A percentile compares a stretch with the other conserved stretches of the same genome.
Conservation (phyloP, 2,113 vertebrate genomes). For the Mungos mungo region DNA sequence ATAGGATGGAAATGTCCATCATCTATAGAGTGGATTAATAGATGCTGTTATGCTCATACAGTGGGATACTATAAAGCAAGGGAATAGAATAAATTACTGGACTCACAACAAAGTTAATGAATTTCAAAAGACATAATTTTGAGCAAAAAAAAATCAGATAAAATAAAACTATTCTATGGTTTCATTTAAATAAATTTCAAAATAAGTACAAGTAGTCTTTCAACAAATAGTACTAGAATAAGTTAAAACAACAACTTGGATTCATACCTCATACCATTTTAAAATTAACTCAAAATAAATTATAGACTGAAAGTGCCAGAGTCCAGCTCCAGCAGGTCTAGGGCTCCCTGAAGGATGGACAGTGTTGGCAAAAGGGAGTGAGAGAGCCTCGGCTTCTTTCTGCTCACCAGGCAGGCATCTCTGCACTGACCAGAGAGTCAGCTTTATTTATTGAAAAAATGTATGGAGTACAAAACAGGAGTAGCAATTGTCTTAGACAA, state of each 20-base stretch:
- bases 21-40: not conserved
- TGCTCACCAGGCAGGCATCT: no score
- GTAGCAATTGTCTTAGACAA: no score
- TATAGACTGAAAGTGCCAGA: not conserved
- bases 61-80: not conserved
- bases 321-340: no score
- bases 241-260: not conserved
- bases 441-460: no score
- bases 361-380: no score
- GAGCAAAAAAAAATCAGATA: not conserved
- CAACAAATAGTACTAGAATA: not conserved
- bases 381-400: no score
- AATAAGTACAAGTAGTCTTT: not conserved
- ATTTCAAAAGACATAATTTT: not conserved
- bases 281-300: not conserved
- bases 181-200: not conserved
- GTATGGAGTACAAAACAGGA: no score
- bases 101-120: not conserved
- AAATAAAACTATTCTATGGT: not conserved
- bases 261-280: not conserved
- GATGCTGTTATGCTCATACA: not conserved
- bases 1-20: not conserved
- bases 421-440: no score
- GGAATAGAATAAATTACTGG: not conserved
- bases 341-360: no score